Conservation (phyloP, 92 coral and sea anemone species). For the Palythoa caribaeorum region DNA sequence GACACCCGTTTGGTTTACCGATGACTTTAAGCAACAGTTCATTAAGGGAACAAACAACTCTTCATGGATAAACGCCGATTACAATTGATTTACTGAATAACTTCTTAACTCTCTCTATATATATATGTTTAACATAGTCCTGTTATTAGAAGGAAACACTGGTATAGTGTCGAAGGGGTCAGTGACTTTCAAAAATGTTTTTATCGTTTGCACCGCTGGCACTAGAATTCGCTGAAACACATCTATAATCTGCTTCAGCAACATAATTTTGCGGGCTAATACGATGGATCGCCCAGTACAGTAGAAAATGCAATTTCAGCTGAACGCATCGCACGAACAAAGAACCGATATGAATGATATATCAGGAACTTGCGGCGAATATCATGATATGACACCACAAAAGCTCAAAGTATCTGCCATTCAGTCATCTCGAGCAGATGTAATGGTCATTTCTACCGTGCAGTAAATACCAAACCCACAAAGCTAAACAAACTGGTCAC, state of each 20-base stretch:
- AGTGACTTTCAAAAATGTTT: not conserved
- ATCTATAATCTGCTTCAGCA: constrained; percentile 6
- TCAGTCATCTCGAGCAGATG: constrained; percentile 22
- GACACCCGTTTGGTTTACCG: not conserved
- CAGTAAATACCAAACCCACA: not conserved
- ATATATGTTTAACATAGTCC: not conserved
- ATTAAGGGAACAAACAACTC: constrained; percentile 20
- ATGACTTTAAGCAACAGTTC: not conserved
- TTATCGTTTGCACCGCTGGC: too few species aligned
- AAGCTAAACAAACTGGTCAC: not conserved
- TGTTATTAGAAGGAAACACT: constrained; percentile 27
- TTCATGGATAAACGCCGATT: not conserved
- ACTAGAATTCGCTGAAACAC: constrained; percentile 18
- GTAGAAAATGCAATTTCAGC: not conserved
- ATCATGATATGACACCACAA: constrained; percentile 1
- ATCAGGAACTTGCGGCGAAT: constrained; percentile 31
- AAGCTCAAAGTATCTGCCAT: constrained; percentile 5
- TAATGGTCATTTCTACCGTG: not conserved
- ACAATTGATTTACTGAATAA: constrained; percentile 22
- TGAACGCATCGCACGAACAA: constrained; percentile 3
- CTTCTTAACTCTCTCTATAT: constrained; percentile 16
- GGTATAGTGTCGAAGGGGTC: constrained; percentile 22
- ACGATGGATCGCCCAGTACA: not conserved
- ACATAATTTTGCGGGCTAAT: constrained; percentile 16
- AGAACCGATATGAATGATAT: constrained; percentile 16